phyloP scores from a whole-genome alignment of 2,888 invertebrate species.

The Congeria kusceri region DNA sequence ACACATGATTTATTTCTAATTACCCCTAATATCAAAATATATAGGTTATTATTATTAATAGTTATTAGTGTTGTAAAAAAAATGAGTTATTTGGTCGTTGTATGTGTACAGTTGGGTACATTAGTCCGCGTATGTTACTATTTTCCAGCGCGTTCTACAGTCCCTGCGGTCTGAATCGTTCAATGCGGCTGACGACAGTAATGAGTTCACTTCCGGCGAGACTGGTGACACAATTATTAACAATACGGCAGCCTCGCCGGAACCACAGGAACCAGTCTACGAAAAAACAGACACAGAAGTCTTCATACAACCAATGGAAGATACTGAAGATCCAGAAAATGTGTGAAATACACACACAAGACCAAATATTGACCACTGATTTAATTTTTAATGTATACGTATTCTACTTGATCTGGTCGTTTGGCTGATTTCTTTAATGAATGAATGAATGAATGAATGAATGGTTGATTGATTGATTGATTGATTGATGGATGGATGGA shows the following conservation, averaged over 20 bases:
- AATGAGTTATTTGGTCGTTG: too few species aligned
- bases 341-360: constrained; percentile 5
- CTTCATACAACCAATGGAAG: constrained; percentile 68
- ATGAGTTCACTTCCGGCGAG: constrained; percentile 74
- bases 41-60: too few species aligned
- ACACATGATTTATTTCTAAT: too few species aligned
- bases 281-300: constrained; percentile 74
- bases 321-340: constrained; percentile 48
- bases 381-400: not conserved
- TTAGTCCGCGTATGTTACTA: too few species aligned
- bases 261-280: constrained; percentile 25
- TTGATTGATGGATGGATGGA: not conserved
- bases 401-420: too few species aligned
- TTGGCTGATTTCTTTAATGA: too few species aligned
- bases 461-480: not conserved
- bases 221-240: constrained; percentile 75
- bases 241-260: constrained; percentile 49
- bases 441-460: not conserved
- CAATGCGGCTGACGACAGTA: constrained; percentile 63
- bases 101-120: too few species aligned
- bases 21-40: too few species aligned
- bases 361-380: not conserved
- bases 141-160: constrained; percentile 70
- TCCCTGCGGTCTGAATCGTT: constrained; percentile 70
- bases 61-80: too few species aligned